Conservation (phyloP, 1,140 invertebrate genomes). For the Drosophila busckii region DNA sequence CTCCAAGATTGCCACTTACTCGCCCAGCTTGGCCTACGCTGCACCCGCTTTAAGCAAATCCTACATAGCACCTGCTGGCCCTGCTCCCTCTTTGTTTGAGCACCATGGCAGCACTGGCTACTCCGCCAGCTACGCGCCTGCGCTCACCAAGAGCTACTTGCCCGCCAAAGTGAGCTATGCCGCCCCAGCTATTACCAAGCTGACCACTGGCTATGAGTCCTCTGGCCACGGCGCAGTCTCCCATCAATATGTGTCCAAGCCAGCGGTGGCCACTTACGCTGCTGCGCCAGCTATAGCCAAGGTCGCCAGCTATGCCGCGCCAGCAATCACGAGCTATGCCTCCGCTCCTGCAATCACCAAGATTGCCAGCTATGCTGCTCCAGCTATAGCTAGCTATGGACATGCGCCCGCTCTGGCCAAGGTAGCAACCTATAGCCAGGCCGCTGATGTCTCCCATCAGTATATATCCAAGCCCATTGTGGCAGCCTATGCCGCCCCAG, state of each 20-base stretch:
- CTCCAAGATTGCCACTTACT: slow-evolving; percentile 54
- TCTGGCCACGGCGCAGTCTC: slow-evolving; percentile 45
- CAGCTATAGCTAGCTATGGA: slow-evolving; percentile 1
- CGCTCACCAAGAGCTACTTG: slow-evolving; percentile 50
- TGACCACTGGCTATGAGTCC: slow-evolving; percentile 27
- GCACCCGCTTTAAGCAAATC: slow-evolving; percentile 31
- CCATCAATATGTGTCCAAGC: slow-evolving; percentile 62
- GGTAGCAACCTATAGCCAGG: not conserved
- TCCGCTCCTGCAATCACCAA: slow-evolving; percentile 38
- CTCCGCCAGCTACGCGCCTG: slow-evolving; percentile 50
- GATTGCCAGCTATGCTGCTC: slow-evolving; percentile 30
- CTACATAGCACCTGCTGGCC: slow-evolving; percentile 44
- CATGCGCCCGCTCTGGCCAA: slow-evolving; percentile 29
- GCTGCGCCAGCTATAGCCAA: slow-evolving; percentile 41
- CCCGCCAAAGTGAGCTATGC: slow-evolving; percentile 39
- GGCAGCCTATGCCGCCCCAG: slow-evolving; percentile 35
- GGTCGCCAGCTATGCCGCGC: slow-evolving; percentile 51
- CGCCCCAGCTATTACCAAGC: slow-evolving; percentile 30
- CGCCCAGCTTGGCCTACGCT: slow-evolving; percentile 47
- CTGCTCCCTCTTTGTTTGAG: slow-evolving; percentile 43
- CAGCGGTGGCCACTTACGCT: slow-evolving; percentile 29
- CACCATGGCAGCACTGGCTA: slow-evolving; percentile 42
- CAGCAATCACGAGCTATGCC: slow-evolving; percentile 41
- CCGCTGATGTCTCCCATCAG: slow-evolving; percentile 21
- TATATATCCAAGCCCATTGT: slow-evolving; percentile 40